Evolutionary conservation across 1,140 invertebrate genomes (phyloP).

Genomic region (Zaprionus taronus): DNA sequence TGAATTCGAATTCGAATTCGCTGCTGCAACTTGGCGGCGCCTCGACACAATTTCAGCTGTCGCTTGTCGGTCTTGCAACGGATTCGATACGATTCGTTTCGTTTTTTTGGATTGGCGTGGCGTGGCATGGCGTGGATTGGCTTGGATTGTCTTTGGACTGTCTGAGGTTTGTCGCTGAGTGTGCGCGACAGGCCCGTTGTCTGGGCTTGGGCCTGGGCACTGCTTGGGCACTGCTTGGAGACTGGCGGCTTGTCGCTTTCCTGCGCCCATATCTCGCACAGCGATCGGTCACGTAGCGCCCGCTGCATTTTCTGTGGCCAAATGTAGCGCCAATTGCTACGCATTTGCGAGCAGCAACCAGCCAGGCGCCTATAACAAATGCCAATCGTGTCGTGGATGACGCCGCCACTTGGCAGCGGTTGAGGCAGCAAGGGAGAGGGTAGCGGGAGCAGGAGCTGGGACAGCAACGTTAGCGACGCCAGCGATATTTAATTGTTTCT

Average conservation of each 20-base stretch:
- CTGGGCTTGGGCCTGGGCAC: background rate
- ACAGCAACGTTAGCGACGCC: slow-evolving; percentile 58
- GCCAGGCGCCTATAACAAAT: slow-evolving; percentile 82
- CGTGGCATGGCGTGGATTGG: slow-evolving; percentile 17
- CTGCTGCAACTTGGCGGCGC: slow-evolving; percentile 52
- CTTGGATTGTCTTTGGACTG: slow-evolving; percentile 10
- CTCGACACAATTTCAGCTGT: slow-evolving; percentile 73
- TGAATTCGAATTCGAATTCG: slow-evolving; percentile 51
- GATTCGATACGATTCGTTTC: slow-evolving; percentile 26
- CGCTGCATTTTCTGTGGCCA: slow-evolving; percentile 69
- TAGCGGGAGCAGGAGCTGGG: background rate
- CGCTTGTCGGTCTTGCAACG: slow-evolving; percentile 34
- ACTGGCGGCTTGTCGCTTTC: slow-evolving; percentile 48
- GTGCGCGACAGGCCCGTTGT: slow-evolving; percentile 1
- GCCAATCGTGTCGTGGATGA: slow-evolving; percentile 76
- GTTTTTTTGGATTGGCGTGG: slow-evolving; percentile 34
- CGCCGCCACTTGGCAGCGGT: background rate
- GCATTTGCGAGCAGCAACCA: slow-evolving; percentile 78
- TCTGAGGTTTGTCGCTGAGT: background rate
- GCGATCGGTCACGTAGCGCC: slow-evolving; percentile 78
- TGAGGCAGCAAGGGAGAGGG: too few relatives aligned
- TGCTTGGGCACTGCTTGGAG: slow-evolving; percentile 10
- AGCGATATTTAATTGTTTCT: slow-evolving; percentile 83
- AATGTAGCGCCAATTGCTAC: slow-evolving; percentile 82
- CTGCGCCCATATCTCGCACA: slow-evolving; percentile 62